A percentile compares a stretch with the other conserved stretches of the same genome.
Conservation (phyloP, 64 coral and sea anemone genomes). For the Acropora tenuis region DNA sequence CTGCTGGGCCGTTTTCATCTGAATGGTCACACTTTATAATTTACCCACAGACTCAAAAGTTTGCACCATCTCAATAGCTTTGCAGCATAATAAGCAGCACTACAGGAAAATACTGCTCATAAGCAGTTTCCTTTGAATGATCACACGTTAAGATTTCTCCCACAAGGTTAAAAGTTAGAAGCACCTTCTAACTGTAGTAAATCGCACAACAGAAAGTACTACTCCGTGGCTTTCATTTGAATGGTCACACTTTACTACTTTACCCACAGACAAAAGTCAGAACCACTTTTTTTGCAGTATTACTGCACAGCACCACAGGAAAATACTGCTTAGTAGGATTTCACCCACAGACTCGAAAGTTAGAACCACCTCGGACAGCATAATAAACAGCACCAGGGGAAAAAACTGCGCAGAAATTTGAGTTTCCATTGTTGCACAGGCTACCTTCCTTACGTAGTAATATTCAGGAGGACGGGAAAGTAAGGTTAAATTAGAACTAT, state of each 20-base stretch:
- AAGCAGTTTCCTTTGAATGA: too few species aligned
- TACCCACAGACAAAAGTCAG: neutral
- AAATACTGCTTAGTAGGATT: neutral
- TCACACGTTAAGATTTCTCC: too few species aligned
- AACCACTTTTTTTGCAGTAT: neutral
- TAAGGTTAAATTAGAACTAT: too few species aligned
- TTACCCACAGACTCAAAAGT: neutral
- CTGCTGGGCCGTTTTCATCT: too few species aligned
- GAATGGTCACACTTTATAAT: neutral
- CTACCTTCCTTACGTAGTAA: too few species aligned
- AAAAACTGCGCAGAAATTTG: neutral
- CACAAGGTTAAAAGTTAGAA: neutral
- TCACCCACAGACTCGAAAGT: neutral
- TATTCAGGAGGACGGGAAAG: too few species aligned
- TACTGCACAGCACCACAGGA: neutral
- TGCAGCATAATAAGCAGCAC: too few species aligned
- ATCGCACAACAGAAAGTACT: neutral
- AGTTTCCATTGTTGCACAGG: neutral
- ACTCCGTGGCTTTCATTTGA: neutral
- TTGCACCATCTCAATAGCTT: too few species aligned
- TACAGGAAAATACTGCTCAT: too few species aligned
- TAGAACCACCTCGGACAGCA: constrained; percentile 2
- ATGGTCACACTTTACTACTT: neutral
- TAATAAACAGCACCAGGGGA: neutral
- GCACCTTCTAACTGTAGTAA: neutral